Evolutionary conservation across 2,113 vertebrate genomes (phyloP).

Genomic region (Bufo gargarizans): DNA sequence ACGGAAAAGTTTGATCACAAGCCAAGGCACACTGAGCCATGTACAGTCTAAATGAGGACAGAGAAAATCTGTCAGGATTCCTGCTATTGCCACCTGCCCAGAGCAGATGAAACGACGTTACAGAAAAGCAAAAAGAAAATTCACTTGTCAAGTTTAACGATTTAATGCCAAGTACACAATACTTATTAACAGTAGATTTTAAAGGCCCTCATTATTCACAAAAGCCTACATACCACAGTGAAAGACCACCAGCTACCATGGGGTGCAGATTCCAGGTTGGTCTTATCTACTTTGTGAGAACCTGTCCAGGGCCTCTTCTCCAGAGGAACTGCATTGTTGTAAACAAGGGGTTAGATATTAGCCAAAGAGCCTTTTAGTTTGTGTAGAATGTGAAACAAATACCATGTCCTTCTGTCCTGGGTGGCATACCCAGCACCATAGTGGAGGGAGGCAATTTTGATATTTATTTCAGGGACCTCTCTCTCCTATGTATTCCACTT

Average conservation of each 20-base stretch:
- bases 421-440: too few relatives aligned
- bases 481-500: too few relatives aligned
- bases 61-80: conserved; percentile 54
- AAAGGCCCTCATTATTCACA: neutral
- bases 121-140: conserved; percentile 54
- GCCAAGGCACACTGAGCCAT: conserved; percentile 65
- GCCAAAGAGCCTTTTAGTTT: neutral
- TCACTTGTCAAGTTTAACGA: conserved; percentile 53
- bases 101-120: conserved; percentile 32
- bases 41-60: conserved; percentile 70
- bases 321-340: neutral
- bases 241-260: neutral
- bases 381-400: too few relatives aligned
- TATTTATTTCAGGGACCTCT: too few relatives aligned
- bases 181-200: neutral
- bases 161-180: conserved; percentile 61
- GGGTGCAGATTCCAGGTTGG: neutral
- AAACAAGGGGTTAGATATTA: neutral
- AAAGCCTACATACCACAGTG: neutral
- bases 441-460: too few relatives aligned
- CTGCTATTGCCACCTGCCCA: conserved; percentile 64
- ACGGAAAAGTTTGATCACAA: conserved; percentile 58
- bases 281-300: neutral
- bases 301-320: neutral
- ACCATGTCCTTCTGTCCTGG: too few relatives aligned